phyloP scores from a whole-genome alignment of 2,888 invertebrate species.

The Meteorus cinctellus region DNA sequence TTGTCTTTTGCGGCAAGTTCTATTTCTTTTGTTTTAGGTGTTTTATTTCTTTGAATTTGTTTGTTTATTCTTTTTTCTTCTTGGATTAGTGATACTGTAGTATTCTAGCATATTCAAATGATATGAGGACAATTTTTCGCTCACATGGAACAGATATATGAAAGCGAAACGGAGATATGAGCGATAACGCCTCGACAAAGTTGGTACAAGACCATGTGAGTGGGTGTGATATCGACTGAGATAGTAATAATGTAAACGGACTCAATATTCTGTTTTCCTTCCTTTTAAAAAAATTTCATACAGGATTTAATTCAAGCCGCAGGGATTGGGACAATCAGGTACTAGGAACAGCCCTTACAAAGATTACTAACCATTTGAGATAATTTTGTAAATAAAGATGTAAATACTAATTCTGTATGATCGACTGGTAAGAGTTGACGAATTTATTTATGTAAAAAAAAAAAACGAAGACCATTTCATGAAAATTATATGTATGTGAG shows the following conservation, averaged over 20 bases:
- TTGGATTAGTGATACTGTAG: constrained; percentile 39
- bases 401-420: not conserved
- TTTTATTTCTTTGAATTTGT: not conserved
- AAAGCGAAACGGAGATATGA: constrained; percentile 56
- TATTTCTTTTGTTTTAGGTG: not conserved
- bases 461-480: not conserved
- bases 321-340: constrained; percentile 54
- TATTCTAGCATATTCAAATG: constrained; percentile 7
- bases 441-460: not conserved
- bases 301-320: constrained; percentile 43
- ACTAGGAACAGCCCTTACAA: constrained; percentile 67
- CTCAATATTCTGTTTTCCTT: constrained; percentile 7
- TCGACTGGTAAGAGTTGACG: not conserved
- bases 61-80: constrained; percentile 8
- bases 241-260: constrained; percentile 5
- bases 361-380: constrained; percentile 63
- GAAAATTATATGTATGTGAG: not conserved
- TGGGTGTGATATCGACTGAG: not conserved
- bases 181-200: not conserved
- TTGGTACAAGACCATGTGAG: not conserved
- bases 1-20: not conserved
- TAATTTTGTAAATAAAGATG: not conserved
- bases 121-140: constrained; percentile 43
- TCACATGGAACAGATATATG: constrained; percentile 58
- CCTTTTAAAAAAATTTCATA: constrained; percentile 11